Evolutionary conservation across 2,888 invertebrate species (phyloP).

Genomic region (Drosophila neonasuta): DNA sequence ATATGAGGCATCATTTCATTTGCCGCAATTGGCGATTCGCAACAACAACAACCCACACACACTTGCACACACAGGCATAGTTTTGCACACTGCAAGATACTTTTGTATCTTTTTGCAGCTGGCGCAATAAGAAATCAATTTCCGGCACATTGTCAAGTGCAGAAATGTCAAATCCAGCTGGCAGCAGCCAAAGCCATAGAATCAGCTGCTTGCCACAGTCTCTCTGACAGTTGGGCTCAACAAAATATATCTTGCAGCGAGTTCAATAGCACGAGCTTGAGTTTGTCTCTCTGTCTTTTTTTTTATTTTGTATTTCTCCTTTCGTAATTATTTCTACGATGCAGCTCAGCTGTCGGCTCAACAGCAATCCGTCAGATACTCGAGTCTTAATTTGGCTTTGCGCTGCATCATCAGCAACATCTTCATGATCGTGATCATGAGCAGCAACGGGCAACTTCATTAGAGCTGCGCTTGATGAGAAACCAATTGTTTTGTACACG

Average conservation of each 20-base stretch:
- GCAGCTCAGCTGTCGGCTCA: constrained; percentile 58
- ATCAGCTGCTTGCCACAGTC: constrained; percentile 24
- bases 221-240: constrained; percentile 23
- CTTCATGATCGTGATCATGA: constrained; percentile 6
- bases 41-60: constrained; percentile 8
- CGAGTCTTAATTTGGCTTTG: constrained; percentile 54
- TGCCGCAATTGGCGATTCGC: constrained; percentile 13
- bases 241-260: constrained; percentile 29
- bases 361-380: constrained; percentile 63
- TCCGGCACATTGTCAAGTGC: constrained; percentile 66
- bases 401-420: constrained; percentile 59
- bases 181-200: constrained; percentile 27
- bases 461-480: constrained; percentile 52
- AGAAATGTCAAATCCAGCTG: constrained; percentile 31
- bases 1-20: constrained; percentile 37
- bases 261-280: constrained; percentile 61
- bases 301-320: constrained; percentile 3
- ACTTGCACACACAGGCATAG: not conserved
- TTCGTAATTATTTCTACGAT: constrained; percentile 47
- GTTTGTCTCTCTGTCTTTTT: not conserved
- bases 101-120: constrained; percentile 45
- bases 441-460: constrained; percentile 31
- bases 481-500: constrained; percentile 58
- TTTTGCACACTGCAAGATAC: constrained; percentile 44
- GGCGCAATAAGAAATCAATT: constrained; percentile 60